Percentiles rank a stretch among this genome's conserved stretches.
phyloP scores from a whole-genome alignment of 2,797 vertebrate species.

The Sebastes iracundus region DNA sequence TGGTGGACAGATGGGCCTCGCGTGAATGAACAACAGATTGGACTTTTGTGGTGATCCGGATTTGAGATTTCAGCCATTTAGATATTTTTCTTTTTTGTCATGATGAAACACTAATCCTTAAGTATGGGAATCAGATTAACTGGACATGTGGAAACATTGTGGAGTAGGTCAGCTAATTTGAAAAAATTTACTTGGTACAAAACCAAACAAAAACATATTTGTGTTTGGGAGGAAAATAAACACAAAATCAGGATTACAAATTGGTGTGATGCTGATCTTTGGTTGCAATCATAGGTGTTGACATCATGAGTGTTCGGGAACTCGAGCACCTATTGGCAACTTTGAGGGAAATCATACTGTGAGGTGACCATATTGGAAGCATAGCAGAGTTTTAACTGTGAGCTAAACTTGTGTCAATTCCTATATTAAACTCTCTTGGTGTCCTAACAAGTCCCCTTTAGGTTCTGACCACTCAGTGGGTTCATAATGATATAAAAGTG shows the following conservation, averaged over 20 bases:
- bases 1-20: neutral
- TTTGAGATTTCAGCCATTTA: neutral
- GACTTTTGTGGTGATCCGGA: neutral
- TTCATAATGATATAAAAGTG: neutral
- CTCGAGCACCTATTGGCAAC: neutral
- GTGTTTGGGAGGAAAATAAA: neutral
- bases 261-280: neutral
- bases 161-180: neutral
- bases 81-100: neutral
- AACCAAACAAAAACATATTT: neutral
- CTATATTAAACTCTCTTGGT: neutral
- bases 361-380: neutral
- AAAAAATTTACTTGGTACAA: neutral
- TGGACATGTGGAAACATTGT: neutral
- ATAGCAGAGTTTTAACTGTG: neutral
- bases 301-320: neutral
- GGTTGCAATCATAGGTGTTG: neutral
- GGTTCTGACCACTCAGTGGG: neutral
- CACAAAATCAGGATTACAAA: no score
- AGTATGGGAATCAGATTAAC: neutral
- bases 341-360: neutral
- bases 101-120: neutral
- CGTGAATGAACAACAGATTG: neutral
- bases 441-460: neutral
- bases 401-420: neutral